A percentile compares a stretch with the other conserved stretches of the same genome.
phyloP scores from a whole-genome alignment of 30 jellyfish, hydroid and myxozoan genomes.

The Clytia hemisphaerica region DNA sequence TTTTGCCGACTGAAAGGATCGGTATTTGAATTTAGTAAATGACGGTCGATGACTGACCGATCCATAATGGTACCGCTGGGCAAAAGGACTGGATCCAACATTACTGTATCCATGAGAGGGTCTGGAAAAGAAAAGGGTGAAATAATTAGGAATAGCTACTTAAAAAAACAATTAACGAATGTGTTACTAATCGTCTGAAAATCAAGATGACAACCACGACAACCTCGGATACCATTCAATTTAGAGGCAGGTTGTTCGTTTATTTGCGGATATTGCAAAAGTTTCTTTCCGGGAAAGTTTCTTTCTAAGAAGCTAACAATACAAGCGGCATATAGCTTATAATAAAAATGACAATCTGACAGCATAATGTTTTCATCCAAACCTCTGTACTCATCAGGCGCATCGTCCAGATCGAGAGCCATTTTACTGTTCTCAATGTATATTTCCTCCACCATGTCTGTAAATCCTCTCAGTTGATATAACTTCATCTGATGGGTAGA shows the following conservation, averaged over 20 bases:
- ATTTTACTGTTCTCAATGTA: constrained; percentile 51
- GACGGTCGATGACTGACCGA: constrained; percentile 69
- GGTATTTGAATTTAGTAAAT: constrained; percentile 67
- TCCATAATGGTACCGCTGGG: constrained; percentile 93
- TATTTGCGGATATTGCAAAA: too few relatives aligned
- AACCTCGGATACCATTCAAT: too few relatives aligned
- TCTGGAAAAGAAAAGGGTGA: constrained; percentile 29
- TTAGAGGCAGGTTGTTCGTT: too few relatives aligned
- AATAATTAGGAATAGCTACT: neutral
- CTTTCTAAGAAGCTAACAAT: too few relatives aligned
- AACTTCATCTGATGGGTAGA: constrained; percentile 64
- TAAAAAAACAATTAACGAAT: too few relatives aligned
- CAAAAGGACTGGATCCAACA: constrained; percentile 82
- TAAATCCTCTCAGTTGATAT: constrained; percentile 53
- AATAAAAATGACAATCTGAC: too few relatives aligned
- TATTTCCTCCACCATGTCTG: constrained; percentile 70
- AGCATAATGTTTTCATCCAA: too few relatives aligned
- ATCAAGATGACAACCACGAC: too few relatives aligned
- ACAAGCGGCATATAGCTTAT: neutral
- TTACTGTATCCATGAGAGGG: constrained; percentile 81
- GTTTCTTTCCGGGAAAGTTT: too few relatives aligned
- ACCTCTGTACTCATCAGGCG: constrained; percentile 94
- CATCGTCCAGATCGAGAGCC: constrained; percentile 83
- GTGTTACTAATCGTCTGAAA: too few relatives aligned
- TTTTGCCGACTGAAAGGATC: constrained; percentile 84